Evolutionary conservation across 92 coral and sea anemone genomes (phyloP), one percentile per base, ranked within the genome.

Genomic region (Montipora capitata): DNA sequence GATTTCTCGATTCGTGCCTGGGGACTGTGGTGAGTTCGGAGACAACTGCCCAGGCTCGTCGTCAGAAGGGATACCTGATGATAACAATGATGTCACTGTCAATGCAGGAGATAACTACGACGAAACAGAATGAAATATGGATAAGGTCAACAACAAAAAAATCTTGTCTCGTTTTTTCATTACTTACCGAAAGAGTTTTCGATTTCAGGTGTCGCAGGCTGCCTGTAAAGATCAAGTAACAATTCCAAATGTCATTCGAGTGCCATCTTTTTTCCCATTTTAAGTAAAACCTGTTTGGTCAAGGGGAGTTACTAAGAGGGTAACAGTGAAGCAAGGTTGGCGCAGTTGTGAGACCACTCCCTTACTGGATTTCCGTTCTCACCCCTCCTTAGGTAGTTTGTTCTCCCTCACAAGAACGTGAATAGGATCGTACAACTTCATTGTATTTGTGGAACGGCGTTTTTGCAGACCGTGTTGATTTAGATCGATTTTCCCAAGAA

Each of bases 161-260:
- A 62, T 3, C 17, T 15, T 48, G 52, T 48, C 7, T 5, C 7
- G 0, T 48, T 5, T 3, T 7, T 9, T 11, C 2, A 17, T n/a
- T 80, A 52, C 76, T 2, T 81, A 81, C 77, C 40, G 16, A 41
- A 5, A 16, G 85, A 38, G 85, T 52, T 68, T 54, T 68, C 68
- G 48, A 35, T 62, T 40, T 51, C 77, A 16, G 16, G 15, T 10
- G 72, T n/a, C 12, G 3, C 39, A 16, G 76, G 15, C 17, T 42
- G 39, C 7, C 85, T 81, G 76, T 68, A 4, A 56, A 81, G 85
- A 49, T 12, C 7, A 11, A 42, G 8, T 27, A 27, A 27, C 35
- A 27, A 27, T 27, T 27, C 35, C 35, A 27, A 27, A 27, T 27
- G 35, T 27, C 35, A 27, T 27, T 27, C 35, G 35, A 27, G 35